Evolutionary conservation across 2,888 invertebrate genomes (phyloP).

Genomic region (Pandemis cinnamomeana): DNA sequence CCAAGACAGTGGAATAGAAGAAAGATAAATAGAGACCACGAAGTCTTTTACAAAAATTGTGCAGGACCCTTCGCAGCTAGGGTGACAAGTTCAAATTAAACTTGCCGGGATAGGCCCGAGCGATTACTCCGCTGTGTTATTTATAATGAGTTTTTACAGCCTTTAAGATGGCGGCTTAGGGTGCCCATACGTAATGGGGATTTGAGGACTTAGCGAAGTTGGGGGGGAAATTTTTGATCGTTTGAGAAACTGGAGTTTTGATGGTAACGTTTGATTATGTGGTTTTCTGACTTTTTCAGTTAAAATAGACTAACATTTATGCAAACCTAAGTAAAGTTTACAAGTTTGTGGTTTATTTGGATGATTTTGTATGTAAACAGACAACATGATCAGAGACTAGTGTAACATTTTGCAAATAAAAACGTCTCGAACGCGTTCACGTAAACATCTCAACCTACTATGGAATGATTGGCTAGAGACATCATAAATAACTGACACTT

Average conservation of each 20-base stretch:
- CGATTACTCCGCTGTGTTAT: slow-evolving; percentile 77
- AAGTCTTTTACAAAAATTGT: slow-evolving; percentile 9
- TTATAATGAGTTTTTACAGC: slow-evolving; percentile 73
- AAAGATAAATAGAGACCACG: background rate
- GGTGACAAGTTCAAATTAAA: slow-evolving; percentile 81
- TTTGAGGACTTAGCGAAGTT: slow-evolving; percentile 12
- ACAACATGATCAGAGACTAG: no score
- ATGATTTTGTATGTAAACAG: no score
- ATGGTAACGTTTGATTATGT: background rate
- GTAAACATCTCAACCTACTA: no score
- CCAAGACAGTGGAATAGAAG: background rate
- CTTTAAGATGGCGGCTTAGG: slow-evolving; percentile 26
- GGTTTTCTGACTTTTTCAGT: slow-evolving; percentile 16
- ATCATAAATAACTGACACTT: no score
- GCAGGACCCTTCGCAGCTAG: slow-evolving; percentile 42
- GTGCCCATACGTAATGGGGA: slow-evolving; percentile 24
- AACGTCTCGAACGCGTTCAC: no score
- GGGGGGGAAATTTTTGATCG: slow-evolving; percentile 6
- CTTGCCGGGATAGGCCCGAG: slow-evolving; percentile 63
- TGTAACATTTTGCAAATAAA: no score
- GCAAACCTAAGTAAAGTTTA: no score
- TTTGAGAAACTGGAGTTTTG: slow-evolving; percentile 6
- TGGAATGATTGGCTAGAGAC: no score
- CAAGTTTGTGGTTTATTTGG: no score
- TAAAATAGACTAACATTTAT: no score